A percentile compares a stretch with the other conserved stretches of the same genome.
Conservation (phyloP, 2,888 invertebrate genomes). For the Mechanitis mazaeus region DNA sequence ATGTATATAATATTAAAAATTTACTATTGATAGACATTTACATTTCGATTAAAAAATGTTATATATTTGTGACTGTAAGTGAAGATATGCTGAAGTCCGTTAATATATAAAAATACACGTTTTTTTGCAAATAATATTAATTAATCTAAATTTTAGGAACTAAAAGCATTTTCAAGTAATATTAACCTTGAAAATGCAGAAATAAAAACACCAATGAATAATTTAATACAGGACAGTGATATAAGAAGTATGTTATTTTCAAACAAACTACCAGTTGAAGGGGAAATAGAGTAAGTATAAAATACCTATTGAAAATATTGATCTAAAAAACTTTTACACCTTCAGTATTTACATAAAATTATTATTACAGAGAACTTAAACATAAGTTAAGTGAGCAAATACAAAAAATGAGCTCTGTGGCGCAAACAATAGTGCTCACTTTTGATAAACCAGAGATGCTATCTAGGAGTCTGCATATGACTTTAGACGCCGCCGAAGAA, state of each 20-base stretch:
- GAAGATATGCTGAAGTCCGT: too few species aligned
- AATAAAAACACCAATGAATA: neutral
- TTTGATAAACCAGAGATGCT: conserved; percentile 37
- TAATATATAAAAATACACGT: neutral
- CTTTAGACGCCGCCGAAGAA: conserved; percentile 36
- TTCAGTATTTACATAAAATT: neutral
- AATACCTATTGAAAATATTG: too few species aligned
- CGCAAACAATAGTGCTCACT: conserved; percentile 37
- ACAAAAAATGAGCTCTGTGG: conserved; percentile 43
- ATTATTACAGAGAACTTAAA: conserved; percentile 41
- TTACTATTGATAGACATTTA: too few species aligned
- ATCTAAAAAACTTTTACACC: too few species aligned
- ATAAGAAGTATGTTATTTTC: conserved; percentile 41
- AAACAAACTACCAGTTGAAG: conserved; percentile 32
- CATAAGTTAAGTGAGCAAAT: conserved; percentile 43
- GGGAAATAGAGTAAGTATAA: conserved; percentile 43
- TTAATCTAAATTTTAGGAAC: too few species aligned
- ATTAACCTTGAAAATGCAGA: neutral
- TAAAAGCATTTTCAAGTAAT: conserved; percentile 29
- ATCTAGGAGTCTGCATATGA: conserved; percentile 37
- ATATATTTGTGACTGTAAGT: too few species aligned
- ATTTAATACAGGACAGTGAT: conserved; percentile 38
- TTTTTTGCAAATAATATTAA: too few species aligned
- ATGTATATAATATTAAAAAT: too few species aligned
- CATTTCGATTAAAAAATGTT: too few species aligned